A percentile compares a stretch with the other conserved stretches of the same genome.
phyloP scores from a whole-genome alignment of 2,888 invertebrate genomes.

The Deroplatys truncata region DNA sequence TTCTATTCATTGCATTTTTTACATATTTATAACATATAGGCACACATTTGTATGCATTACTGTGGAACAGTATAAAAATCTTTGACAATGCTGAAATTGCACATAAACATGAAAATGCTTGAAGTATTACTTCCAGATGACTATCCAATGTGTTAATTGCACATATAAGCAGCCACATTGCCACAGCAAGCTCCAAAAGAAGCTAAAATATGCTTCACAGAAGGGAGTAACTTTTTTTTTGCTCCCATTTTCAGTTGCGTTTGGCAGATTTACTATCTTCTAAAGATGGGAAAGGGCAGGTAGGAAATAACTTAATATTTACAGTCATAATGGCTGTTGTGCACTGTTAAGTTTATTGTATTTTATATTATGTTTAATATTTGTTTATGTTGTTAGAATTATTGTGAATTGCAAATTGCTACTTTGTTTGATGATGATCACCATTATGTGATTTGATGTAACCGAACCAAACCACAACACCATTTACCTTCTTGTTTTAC shows the following conservation, averaged over 20 bases:
- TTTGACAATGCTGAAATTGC: background rate
- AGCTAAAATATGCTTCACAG: background rate
- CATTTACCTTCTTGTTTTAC: background rate
- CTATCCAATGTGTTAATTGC: background rate
- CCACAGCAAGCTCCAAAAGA: background rate
- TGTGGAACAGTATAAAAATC: background rate
- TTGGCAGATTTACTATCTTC: conserved; percentile 12
- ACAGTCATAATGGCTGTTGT: conserved; percentile 9
- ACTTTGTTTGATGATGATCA: background rate
- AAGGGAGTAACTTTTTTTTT: conserved; percentile 7
- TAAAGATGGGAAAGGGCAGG: conserved; percentile 13
- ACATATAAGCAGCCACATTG: background rate
- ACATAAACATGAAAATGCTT: background rate
- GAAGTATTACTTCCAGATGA: background rate
- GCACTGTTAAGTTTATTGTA: background rate
- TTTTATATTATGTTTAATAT: background rate
- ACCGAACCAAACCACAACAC: background rate
- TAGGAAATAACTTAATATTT: background rate
- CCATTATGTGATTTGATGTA: background rate
- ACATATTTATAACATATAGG: no score
- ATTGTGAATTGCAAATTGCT: background rate
- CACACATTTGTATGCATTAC: background rate
- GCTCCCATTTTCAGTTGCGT: conserved; percentile 14
- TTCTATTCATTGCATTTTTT: no score
- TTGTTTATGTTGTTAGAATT: background rate